Conservation (phyloP, 23 tunicate species). For the Corella eumyota region DNA sequence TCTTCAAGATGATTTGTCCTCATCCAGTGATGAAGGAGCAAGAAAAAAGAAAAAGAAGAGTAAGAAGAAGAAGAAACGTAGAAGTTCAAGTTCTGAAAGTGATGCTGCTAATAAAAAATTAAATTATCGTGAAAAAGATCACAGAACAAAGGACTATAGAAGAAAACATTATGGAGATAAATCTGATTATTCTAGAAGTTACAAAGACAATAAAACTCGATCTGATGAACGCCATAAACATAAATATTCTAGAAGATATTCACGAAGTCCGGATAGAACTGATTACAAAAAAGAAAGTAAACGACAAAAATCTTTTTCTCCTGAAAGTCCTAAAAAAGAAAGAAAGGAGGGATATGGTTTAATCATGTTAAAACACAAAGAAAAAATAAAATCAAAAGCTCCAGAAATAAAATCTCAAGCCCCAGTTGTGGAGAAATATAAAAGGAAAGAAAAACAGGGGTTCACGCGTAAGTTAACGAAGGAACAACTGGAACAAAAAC, state of each 20-base stretch:
- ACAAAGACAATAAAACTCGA: not conserved
- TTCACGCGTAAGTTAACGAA: constrained; percentile 47
- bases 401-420: constrained; percentile 13
- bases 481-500: constrained; percentile 60
- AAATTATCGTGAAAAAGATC: not conserved
- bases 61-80: constrained; percentile 7
- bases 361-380: constrained; percentile 16
- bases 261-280: not conserved
- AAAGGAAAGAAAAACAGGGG: constrained; percentile 43
- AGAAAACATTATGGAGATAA: not conserved
- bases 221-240: not conserved
- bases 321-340: not conserved
- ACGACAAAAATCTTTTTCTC: no score
- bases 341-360: constrained; percentile 32
- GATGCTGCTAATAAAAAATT: no score
- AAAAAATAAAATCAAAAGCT: not conserved
- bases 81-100: no score
- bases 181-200: not conserved
- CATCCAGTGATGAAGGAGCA: constrained; percentile 4
- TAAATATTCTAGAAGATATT: no score
- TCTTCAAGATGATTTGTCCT: constrained; percentile 29
- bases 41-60: constrained; percentile 5
- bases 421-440: constrained; percentile 33
- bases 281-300: no score
- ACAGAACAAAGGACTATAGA: not conserved